Base-by-base conservation (phyloP, 1,140 invertebrate genomes). In the Zaprionus lachaisei region DNA sequence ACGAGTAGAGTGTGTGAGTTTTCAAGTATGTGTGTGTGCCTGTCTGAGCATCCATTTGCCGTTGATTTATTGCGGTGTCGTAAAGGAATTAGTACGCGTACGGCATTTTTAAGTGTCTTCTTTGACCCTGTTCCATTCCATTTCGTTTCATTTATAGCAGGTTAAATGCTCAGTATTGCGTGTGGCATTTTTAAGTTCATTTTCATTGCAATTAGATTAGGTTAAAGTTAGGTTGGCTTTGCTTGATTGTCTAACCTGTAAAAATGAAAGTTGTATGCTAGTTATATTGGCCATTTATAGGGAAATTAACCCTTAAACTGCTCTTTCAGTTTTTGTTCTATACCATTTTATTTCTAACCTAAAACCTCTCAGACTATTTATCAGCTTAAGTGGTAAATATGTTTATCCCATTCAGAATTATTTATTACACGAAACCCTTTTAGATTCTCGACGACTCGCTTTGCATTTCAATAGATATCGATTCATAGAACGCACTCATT, bases 31-130 rank as follows among this genome's bases (percentile, higher is more conserved):
- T 66, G 38, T 56, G 26, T 63, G 63, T 67, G 44, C 44, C 34
- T 55, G 69, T 56, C 37, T 47, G 56, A 69, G 60, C 63, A 70
- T 64, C 49, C 71, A 73, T 67, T 73, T 73, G 37, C 24, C 12
- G 47, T 38, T 76, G 77, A 79, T 79, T 79, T 79, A 79, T 79
- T 56, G 31, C 22, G 41, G 9, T 5, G 26, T 65, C 65, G 60
- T 69, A 47, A 79, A 61, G 37, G 62, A 75, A 75, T 79, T 66
- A 58, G 49, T 66, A 63, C 57, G 72, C 57, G 37, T 78, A 64
- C 60, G 67, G 58, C 55, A 74, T 74, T 61, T 62, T 68, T 47
- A 60, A 72, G 70, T 66, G 49, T 65, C 17, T 26, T 20, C 14
- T 34, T 51, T 51, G 47, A 51, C 47, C 47, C 20, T 51, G 47